Conservation (phyloP, 2,797 vertebrate species). For the Neosilurus hyrtlii region DNA sequence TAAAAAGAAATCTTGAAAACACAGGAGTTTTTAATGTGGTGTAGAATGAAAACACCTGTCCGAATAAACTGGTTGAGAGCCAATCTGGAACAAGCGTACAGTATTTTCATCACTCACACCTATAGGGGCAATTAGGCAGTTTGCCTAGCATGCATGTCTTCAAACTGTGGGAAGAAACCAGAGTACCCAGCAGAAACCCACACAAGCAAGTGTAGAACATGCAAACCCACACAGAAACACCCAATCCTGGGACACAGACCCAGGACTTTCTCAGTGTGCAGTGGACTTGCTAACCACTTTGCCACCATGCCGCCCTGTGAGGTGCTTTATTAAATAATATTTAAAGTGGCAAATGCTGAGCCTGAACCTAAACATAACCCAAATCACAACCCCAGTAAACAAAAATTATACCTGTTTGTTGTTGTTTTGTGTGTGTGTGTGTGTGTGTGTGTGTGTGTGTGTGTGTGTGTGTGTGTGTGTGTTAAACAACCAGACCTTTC, state of each 20-base stretch:
- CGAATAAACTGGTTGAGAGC: neutral
- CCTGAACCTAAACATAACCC: neutral
- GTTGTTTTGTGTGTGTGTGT: neutral
- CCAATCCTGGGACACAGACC: no score
- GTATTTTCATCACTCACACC: no score
- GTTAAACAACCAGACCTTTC: neutral
- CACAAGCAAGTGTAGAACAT: no score
- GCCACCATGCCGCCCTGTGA: neutral
- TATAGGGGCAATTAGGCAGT: no score
- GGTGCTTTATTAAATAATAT: neutral
- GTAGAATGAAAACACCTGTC: neutral
- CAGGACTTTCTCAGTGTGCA: no score
- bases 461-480: neutral
- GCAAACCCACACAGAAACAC: no score
- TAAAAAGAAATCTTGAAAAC: neutral
- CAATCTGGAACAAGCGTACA: no score
- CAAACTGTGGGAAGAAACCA: no score
- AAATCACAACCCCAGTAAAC: neutral
- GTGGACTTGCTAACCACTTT: neutral
- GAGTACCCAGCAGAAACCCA: no score
- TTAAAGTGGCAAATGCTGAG: neutral
- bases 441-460: neutral
- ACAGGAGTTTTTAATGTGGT: neutral
- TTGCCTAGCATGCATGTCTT: no score
- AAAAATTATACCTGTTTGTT: neutral